A percentile compares a stretch with the other conserved stretches of the same genome.
Conservation (phyloP, 37 sponge, comb jelly and placozoan genomes). For the Beroe forskalii region DNA sequence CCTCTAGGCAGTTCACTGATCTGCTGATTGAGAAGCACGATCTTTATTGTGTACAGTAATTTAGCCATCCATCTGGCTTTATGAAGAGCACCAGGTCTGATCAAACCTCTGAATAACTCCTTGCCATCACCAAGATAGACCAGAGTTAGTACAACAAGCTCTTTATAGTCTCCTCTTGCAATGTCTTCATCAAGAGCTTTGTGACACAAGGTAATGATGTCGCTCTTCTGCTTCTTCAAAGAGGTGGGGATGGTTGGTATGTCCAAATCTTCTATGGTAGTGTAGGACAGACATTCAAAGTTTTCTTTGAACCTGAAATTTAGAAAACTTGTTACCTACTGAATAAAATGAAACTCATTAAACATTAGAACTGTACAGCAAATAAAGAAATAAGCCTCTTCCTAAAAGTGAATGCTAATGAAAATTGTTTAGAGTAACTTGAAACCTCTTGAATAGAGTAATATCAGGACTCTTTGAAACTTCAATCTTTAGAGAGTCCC, state of each 20-base stretch:
- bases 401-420: too few species aligned
- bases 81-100: not conserved
- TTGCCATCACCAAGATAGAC: not conserved
- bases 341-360: too few species aligned
- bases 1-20: not conserved
- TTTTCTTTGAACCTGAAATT: not conserved
- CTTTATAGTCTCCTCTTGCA: not conserved
- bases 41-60: not conserved
- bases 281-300: not conserved
- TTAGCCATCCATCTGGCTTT: not conserved
- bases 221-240: not conserved
- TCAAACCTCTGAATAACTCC: not conserved
- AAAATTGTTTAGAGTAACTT: too few species aligned
- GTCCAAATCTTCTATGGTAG: not conserved
- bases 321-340: too few species aligned
- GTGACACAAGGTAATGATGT: not conserved
- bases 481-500: not conserved
- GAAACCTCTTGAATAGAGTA: not conserved
- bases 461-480: not conserved
- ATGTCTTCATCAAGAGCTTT: not conserved
- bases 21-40: not conserved
- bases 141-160: not conserved
- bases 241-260: not conserved
- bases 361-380: too few species aligned
- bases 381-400: too few species aligned